Conservation (phyloP, 2,888 invertebrate species). For the Lepidocyrtoides sp. region DNA sequence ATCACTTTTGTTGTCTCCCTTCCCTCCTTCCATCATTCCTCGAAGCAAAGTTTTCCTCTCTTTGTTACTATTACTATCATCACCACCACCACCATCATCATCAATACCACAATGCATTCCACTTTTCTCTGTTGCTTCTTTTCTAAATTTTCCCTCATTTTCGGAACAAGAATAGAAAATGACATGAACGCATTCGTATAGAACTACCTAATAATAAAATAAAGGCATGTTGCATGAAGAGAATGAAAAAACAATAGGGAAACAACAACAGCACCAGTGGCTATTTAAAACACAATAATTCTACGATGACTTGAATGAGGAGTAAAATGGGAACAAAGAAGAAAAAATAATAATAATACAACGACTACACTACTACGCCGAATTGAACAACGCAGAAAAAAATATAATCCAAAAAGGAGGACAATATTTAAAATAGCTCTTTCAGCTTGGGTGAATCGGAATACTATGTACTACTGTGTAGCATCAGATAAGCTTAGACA, state of each 20-base stretch:
- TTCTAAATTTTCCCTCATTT: not conserved
- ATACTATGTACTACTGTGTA: not conserved
- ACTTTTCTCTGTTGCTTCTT: not conserved
- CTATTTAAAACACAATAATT: not conserved
- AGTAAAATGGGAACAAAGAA: not conserved
- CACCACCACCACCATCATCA: no score
- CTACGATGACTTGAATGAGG: not conserved
- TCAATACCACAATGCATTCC: not conserved
- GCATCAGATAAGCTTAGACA: not conserved
- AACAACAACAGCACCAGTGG: no score
- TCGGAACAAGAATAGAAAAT: not conserved
- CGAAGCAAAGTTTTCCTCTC: not conserved
- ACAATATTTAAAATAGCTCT: slow-evolving; percentile 25
- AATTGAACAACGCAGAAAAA: no score
- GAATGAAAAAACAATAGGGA: not conserved
- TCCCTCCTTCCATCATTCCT: no score
- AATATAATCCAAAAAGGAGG: not conserved
- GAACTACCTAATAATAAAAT: not conserved
- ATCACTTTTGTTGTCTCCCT: not conserved
- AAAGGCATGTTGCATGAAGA: no score
- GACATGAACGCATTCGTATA: no score
- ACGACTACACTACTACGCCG: no score
- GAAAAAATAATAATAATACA: not conserved
- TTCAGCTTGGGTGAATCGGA: slow-evolving; percentile 7
- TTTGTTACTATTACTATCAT: no score